phyloP scores from a whole-genome alignment of 2,113 vertebrate genomes.

The Tauraco erythrolophus region DNA sequence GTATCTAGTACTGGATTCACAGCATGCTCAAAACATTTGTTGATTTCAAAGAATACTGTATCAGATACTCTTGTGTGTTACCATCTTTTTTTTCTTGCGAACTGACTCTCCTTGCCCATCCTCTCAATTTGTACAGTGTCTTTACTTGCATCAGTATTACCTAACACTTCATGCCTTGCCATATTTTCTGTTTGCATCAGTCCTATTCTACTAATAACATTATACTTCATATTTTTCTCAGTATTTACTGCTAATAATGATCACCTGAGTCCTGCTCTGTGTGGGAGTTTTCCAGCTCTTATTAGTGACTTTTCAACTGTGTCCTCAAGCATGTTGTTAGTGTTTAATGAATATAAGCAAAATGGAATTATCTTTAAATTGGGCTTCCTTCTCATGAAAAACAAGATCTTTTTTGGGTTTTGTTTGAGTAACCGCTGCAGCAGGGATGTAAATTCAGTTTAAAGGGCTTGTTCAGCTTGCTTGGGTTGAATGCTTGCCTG shows the following conservation, averaged over 20 bases:
- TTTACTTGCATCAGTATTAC: background rate
- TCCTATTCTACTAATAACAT: background rate
- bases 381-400: background rate
- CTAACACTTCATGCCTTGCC: background rate
- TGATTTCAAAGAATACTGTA: background rate
- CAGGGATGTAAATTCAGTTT: background rate
- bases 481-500: background rate
- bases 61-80: background rate
- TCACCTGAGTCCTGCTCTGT: background rate
- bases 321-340: background rate
- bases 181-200: background rate
- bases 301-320: background rate
- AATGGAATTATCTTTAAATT: background rate
- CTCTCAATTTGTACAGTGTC: background rate
- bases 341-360: background rate
- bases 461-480: background rate
- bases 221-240: background rate
- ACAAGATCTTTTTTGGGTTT: background rate
- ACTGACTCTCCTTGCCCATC: background rate
- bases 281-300: conserved; percentile 1
- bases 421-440: background rate
- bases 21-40: background rate
- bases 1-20: background rate
- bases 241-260: conserved; percentile 10
- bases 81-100: background rate